A percentile compares a stretch with the other conserved stretches of the same genome.
phyloP scores from a whole-genome alignment of 2,888 invertebrate species.

The Coelogynopora nodosa region DNA sequence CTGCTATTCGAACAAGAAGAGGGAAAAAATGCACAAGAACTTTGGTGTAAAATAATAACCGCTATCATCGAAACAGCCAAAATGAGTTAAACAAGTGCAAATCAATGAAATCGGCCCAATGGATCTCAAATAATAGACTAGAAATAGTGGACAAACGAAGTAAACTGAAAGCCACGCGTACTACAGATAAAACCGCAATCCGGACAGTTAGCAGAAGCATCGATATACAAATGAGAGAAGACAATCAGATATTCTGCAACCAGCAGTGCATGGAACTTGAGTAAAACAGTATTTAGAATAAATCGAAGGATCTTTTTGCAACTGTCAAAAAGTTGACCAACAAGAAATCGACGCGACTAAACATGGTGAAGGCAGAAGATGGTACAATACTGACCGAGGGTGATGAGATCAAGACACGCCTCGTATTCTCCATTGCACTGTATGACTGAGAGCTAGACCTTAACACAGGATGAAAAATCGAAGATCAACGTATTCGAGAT shows the following conservation, averaged over 20 bases:
- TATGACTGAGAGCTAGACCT: background rate
- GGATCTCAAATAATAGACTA: background rate
- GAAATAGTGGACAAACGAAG: background rate
- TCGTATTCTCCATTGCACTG: background rate
- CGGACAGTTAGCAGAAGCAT: background rate
- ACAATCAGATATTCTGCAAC: background rate
- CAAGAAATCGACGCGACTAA: background rate
- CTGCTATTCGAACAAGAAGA: background rate
- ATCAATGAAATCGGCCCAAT: background rate
- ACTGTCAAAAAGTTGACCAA: background rate
- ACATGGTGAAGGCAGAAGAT: background rate
- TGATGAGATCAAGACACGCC: too few relatives aligned
- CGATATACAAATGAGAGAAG: background rate
- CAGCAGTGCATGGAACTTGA: background rate
- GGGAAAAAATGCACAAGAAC: background rate
- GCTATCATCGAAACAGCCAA: background rate
- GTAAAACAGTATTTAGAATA: background rate
- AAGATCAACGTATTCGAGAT: background rate
- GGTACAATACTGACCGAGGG: background rate
- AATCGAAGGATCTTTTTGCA: background rate
- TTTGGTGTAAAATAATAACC: background rate
- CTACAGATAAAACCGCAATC: background rate
- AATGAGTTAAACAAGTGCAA: background rate
- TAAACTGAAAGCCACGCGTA: background rate
- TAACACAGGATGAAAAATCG: background rate